Percentiles rank a stretch among this genome's conserved stretches.
Evolutionary conservation across 2,888 invertebrate species (phyloP).

Genomic region (Cataglyphis altisquamis): DNA sequence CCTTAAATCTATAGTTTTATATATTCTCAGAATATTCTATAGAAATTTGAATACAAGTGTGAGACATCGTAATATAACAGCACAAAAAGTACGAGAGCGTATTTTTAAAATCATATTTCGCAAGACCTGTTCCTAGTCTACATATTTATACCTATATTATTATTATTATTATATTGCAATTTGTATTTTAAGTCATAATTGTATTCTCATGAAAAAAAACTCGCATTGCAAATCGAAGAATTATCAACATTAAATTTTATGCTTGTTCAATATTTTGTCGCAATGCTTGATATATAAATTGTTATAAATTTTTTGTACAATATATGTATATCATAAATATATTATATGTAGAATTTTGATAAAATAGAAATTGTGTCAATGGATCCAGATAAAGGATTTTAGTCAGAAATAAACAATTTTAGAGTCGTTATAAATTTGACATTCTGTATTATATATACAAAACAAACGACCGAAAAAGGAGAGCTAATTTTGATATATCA

Average conservation of each 20-base stretch:
- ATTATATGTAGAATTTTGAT: constrained; percentile 6
- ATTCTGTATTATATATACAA: constrained; percentile 4
- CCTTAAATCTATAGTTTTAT: constrained; percentile 1
- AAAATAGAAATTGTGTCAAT: constrained; percentile 11
- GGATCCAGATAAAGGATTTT: background rate
- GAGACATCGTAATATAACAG: background rate
- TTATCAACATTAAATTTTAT: background rate
- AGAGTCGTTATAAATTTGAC: background rate
- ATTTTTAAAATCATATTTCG: constrained; percentile 3
- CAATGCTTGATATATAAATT: background rate
- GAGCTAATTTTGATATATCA: constrained; percentile 4
- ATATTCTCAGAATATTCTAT: background rate
- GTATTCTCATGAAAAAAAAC: constrained; percentile 1
- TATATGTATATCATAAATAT: constrained; percentile 2
- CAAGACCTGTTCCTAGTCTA: constrained; percentile 30
- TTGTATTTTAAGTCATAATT: constrained; percentile 27
- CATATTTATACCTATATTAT: background rate
- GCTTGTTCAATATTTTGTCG: background rate
- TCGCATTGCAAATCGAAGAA: background rate
- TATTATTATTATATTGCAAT: constrained; percentile 12
- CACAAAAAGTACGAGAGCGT: background rate
- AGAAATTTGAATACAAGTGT: constrained; percentile 29
- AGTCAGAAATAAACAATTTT: background rate
- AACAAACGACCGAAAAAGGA: constrained; percentile 7
- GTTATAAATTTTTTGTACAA: constrained; percentile 9